Percentiles rank a stretch among this genome's conserved stretches.
These are phyloP conservation scores for Tethya wilhelma DNA, from an alignment of 37 sponge, comb jelly and placozoan species.

Conservation along the genomic window DNA sequence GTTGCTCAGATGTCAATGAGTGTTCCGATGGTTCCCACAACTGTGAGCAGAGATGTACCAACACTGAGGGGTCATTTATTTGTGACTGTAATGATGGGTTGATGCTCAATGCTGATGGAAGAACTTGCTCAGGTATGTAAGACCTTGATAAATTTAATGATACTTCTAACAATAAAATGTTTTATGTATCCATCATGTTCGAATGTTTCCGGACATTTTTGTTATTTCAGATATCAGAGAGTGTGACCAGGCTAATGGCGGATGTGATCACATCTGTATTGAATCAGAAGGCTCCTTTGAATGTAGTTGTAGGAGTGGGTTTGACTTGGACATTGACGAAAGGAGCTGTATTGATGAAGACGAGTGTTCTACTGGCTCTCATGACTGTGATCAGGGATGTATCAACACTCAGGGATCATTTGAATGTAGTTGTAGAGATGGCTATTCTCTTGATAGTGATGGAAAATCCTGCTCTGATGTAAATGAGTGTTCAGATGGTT, in stretches of 20 bases:
- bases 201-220: no score
- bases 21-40: no score
- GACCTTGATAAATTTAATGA: no score
- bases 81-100: no score
- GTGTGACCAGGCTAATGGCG: slow-evolving; percentile 8
- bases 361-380: not conserved
- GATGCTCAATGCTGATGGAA: no score
- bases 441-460: not conserved
- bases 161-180: no score
- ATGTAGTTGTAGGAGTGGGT: slow-evolving; percentile 39
- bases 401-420: not conserved
- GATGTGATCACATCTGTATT: slow-evolving; percentile 35
- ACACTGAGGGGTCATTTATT: no score
- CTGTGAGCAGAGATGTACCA: no score
- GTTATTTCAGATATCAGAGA: slow-evolving; percentile 29
- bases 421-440: not conserved
- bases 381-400: not conserved
- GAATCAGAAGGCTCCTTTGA: slow-evolving; percentile 25
- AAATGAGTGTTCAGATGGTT: slow-evolving; percentile 34
- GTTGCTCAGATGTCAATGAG: no score
- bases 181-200: no score
- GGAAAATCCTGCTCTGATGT: not conserved
- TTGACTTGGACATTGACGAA: not conserved
- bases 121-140: no score
- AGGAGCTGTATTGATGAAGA: not conserved